phyloP scores from a whole-genome alignment of 2,113 vertebrate species.

The Phylloscopus trochilus region DNA sequence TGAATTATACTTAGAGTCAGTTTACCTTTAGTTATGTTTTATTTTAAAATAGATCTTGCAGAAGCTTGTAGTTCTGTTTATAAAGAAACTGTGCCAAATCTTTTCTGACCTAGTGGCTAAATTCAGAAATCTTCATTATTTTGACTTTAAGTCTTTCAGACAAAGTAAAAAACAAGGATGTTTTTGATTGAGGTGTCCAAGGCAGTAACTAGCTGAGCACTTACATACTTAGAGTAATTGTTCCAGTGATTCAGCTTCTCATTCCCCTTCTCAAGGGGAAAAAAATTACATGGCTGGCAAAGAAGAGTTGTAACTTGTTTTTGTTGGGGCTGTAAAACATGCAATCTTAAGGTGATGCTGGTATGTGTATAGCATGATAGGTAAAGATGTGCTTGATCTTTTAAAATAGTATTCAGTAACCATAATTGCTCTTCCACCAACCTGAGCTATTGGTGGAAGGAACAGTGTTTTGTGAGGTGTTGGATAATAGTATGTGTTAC shows the following conservation, averaged over 20 bases:
- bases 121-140: slow-evolving; percentile 13
- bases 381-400: background rate
- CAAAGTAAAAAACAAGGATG: background rate
- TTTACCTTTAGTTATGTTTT: background rate
- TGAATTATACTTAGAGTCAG: background rate
- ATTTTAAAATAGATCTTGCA: background rate
- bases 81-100: background rate
- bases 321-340: background rate
- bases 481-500: background rate
- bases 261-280: background rate
- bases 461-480: background rate
- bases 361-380: background rate
- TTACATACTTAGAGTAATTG: background rate
- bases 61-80: background rate
- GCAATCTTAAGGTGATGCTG: background rate
- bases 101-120: background rate
- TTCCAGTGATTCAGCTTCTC: background rate
- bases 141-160: background rate
- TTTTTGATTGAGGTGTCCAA: background rate
- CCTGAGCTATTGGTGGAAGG: background rate
- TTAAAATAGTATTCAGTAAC: background rate
- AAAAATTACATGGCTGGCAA: background rate
- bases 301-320: background rate
- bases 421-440: background rate
- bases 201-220: background rate